Conservation (phyloP, 2,797 vertebrate species). For the Halcyon smyrnensis region DNA sequence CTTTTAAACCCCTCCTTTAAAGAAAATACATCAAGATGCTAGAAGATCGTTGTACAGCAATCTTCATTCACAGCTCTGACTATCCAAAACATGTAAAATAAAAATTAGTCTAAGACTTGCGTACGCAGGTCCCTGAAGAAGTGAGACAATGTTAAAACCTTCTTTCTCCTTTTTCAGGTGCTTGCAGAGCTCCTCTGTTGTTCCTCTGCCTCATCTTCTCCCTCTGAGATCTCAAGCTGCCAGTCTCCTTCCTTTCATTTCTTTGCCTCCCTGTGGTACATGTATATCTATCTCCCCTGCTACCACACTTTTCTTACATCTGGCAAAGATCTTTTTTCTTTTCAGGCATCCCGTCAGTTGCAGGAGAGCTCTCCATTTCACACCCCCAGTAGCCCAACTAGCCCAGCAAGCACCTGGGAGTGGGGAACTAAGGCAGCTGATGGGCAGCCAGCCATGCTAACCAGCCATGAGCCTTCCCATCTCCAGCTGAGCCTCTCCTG, state of each 20-base stretch:
- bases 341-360: background rate
- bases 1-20: background rate
- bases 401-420: rapidly evolving
- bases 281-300: rapidly evolving
- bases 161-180: background rate
- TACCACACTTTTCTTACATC: background rate
- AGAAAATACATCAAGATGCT: slow-evolving; percentile 25
- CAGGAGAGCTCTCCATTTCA: background rate
- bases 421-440: background rate
- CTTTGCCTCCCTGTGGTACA: background rate
- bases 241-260: background rate
- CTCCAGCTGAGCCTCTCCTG: background rate
- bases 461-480: background rate
- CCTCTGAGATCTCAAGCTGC: background rate
- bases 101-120: background rate
- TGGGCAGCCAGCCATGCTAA: background rate
- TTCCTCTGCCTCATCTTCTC: background rate
- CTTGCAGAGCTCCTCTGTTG: background rate
- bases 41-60: background rate
- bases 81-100: background rate
- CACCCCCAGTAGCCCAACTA: background rate
- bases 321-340: background rate
- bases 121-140: background rate
- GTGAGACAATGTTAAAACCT: background rate
- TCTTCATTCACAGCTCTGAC: background rate